Evolutionary conservation across 2,113 vertebrate species (phyloP).

Genomic region (Syrrhaptes paradoxus): DNA sequence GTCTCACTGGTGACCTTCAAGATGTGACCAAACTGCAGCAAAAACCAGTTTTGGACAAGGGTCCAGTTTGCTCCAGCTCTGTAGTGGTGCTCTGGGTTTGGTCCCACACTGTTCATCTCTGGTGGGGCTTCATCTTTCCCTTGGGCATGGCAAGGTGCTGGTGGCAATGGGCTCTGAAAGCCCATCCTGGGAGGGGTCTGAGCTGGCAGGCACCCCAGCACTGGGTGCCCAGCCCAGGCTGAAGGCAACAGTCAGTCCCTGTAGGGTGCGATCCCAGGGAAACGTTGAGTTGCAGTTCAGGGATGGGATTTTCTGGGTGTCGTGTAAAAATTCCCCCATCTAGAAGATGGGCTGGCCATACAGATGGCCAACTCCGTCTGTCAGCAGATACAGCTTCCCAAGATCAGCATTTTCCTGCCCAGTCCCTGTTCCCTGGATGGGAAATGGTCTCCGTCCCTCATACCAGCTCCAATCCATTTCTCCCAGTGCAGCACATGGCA

Average conservation of each 20-base stretch:
- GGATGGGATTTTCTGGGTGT: neutral
- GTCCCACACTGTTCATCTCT: neutral
- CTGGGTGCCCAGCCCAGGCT: neutral
- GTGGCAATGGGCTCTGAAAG: neutral
- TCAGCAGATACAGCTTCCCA: neutral
- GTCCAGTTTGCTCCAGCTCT: neutral
- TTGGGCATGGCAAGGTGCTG: neutral
- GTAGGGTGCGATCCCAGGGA: neutral
- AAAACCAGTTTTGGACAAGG: neutral
- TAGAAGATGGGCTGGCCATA: neutral
- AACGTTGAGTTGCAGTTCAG: neutral
- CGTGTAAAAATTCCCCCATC: accelerated
- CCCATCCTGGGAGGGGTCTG: neutral
- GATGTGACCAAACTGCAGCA: neutral
- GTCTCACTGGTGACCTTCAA: neutral
- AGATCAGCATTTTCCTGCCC: neutral
- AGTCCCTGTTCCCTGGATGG: neutral
- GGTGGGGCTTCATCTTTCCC: neutral
- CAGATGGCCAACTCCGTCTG: neutral
- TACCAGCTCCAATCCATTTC: neutral
- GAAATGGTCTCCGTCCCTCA: neutral
- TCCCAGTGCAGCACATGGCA: neutral
- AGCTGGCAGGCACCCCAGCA: accelerated
- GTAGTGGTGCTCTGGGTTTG: accelerated
- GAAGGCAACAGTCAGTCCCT: neutral